Base-by-base conservation (phyloP, 1,140 invertebrate genomes). In the Drosophila pseudoobscura region DNA sequence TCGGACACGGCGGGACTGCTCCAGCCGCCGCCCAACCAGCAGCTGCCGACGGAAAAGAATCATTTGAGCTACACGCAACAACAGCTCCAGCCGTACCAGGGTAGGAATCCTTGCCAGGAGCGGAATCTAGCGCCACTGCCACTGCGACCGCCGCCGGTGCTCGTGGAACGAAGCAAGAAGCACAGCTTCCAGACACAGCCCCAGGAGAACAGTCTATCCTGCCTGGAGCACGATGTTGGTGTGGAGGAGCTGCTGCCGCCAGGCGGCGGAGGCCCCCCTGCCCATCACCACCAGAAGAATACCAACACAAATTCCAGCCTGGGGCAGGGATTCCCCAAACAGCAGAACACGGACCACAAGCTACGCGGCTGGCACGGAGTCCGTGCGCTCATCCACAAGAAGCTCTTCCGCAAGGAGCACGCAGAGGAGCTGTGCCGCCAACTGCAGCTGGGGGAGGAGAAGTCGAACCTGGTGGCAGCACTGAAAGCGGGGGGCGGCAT, bases 41-140 rank as follows among this genome's bases (percentile, higher is more conserved):
- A 91, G 29, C 22, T 90, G 39, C 80, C 76, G 5, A 74, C 77
- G 6, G 90, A 91, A 22, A 91, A 91, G 73, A 91, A 91, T 65
- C 90, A 90, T 53, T 43, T 91, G 29, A 91, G 79, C 54, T 82
- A 90, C 43, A 69, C 89, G 13, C 91, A 92, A 57, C 92, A 92
- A 49, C 90, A 93, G 41, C 77, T 97, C 26, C 96, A 97, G 76
- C 96, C 96, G 1, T 95, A 97, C 91, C 97, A 98, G 90, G 97
- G 97, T 3, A 92, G 97, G 9, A 98, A 98, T 93, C 96, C 97
- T 1, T 98, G 96, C 75, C 93, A 97, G 79, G 97, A 98, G 89
- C 92, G 97, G 1, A 98, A 98, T 92, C 93, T 96, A 7, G 94
- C 96, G 78, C 93, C 93, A 22, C 92, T 93, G 2, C 92, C 94